Evolutionary conservation across 2,797 vertebrate genomes (phyloP).

Genomic region (Hypotaenidia okinawae): DNA sequence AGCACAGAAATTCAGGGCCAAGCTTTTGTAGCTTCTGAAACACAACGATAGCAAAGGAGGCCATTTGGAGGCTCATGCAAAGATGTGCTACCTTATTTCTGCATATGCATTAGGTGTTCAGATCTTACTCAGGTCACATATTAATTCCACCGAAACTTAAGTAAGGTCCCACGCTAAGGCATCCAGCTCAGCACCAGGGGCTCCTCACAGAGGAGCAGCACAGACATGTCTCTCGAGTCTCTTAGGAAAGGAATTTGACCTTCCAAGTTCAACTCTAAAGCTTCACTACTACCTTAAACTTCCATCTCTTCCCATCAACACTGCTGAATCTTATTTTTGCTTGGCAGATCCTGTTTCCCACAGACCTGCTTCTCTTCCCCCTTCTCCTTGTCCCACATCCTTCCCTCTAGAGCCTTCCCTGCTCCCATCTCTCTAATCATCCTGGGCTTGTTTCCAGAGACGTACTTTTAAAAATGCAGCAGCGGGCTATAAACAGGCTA

Average conservation of each 20-base stretch:
- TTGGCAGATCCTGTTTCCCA: slow-evolving; percentile 6
- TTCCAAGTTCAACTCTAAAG: not conserved
- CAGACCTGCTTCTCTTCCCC: not conserved
- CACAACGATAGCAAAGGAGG: not conserved
- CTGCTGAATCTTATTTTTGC: not conserved
- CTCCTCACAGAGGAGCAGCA: not conserved
- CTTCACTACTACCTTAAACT: not conserved
- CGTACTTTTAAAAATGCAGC: not conserved
- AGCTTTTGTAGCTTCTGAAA: not conserved
- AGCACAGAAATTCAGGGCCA: not conserved
- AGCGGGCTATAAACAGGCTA: not conserved
- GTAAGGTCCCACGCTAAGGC: not conserved
- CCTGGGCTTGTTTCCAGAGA: not conserved
- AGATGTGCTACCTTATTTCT: not conserved
- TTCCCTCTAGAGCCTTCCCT: not conserved
- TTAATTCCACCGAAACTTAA: not conserved
- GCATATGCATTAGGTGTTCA: not conserved
- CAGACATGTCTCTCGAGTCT: not conserved
- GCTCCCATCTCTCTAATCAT: not conserved
- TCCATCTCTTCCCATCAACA: not conserved
- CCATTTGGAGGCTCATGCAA: not conserved
- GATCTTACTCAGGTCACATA: not conserved
- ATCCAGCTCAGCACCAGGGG: not conserved
- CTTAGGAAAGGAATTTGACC: not conserved
- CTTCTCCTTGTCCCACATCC: slow-evolving; percentile 1